A percentile compares a stretch with the other conserved stretches of the same genome.
Conservation (phyloP, 2,113 vertebrate genomes). For the Balaenoptera acutorostrata region DNA sequence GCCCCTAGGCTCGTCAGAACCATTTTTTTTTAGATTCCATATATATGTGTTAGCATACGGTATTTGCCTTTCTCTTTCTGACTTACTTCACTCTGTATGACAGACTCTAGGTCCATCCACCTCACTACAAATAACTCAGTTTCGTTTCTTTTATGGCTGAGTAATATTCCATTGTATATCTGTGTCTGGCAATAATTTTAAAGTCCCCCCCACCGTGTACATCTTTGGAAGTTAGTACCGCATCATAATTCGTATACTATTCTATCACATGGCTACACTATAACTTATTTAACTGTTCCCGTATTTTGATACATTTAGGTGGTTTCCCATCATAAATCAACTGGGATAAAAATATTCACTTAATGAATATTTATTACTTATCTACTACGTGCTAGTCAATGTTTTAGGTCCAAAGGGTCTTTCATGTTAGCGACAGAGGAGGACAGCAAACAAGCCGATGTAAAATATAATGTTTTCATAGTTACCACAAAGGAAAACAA, state of each 20-base stretch:
- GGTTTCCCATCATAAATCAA: neutral
- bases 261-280: neutral
- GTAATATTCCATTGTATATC: too few relatives aligned
- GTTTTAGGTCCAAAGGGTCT: neutral
- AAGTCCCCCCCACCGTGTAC: rapidly evolving
- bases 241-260: neutral
- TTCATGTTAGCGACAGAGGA: neutral
- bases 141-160: too few relatives aligned
- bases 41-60: too few relatives aligned
- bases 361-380: neutral
- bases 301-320: neutral
- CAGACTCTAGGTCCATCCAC: too few relatives aligned
- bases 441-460: neutral
- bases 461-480: neutral
- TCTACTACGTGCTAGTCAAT: neutral
- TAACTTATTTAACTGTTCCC: neutral
- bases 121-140: too few relatives aligned
- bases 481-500: neutral
- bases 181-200: neutral
- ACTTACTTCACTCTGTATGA: too few relatives aligned
- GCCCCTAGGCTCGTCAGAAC: too few relatives aligned
- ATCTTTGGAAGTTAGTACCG: neutral
- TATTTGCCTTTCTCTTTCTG: too few relatives aligned
- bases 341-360: neutral
- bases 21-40: too few relatives aligned